Base-by-base conservation (phyloP, 2,888 invertebrate species). In the Mycalesis mineus region DNA sequence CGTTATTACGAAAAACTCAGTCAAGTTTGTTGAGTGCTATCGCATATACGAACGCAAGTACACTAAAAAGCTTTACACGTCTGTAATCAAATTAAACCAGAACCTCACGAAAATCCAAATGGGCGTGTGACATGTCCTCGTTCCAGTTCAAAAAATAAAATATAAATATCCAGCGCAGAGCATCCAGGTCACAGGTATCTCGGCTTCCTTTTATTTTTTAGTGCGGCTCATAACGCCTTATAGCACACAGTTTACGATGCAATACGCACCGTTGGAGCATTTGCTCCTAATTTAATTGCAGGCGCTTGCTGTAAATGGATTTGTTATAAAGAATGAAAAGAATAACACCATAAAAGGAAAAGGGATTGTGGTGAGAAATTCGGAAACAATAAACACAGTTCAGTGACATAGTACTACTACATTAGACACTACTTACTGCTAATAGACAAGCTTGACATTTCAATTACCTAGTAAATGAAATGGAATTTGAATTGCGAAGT, bases 271-370 rank as follows among this genome's bases (percentile, higher is more conserved):
- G 72, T 67, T 68, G 69, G 73, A 76, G 74, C 79, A 82, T 80
- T 87, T 85, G 84, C 86, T 71, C 73, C 79, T 85, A 84, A 86
- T 84, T 85, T 79, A 84, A 84, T 83, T 66, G 80, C 84, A 87
- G 87, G 86, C 82, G 84, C 74, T 74, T 78, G 80, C 15, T 49
- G 14, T 51, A n/a, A 49, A 52, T 29, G 41, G 48, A 57, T 57
- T 53, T 48, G 22, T 22, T n/a, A n/a, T n/a, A n/a, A n/a, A n/a
- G n/a, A n/a, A n/a, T n/a, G n/a, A n/a, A n/a, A n/a, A n/a, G n/a
- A n/a, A n/a, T n/a, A n/a, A n/a, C n/a, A n/a, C n/a, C n/a, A n/a
- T n/a, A n/a, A n/a, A n/a, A n/a, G n/a, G n/a, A n/a, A n/a, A n/a
- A n/a, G n/a, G n/a, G n/a, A n/a, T n/a, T n/a, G n/a, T n/a, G n/a